phyloP scores from a whole-genome alignment of 2,797 vertebrate species.

The Crocidura indochinensis region DNA sequence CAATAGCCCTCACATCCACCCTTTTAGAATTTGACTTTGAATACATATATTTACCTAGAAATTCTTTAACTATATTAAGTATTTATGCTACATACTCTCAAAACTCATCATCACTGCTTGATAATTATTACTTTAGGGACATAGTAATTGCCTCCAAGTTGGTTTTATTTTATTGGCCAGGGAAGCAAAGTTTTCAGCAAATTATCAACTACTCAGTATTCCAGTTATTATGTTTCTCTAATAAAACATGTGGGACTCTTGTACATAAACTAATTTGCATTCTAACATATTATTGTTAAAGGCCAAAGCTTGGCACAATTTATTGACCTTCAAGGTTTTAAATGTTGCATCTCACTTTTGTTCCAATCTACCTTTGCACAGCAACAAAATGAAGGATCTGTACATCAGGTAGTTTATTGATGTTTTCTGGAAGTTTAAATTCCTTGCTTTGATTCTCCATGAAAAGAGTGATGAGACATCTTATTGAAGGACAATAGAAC shows the following conservation, averaged over 20 bases:
- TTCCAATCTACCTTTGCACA: slow-evolving; percentile 32
- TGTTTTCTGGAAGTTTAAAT: slow-evolving; percentile 75
- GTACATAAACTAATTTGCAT: slow-evolving; percentile 44
- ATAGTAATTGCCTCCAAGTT: slow-evolving; percentile 69
- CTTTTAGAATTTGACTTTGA: slow-evolving; percentile 63
- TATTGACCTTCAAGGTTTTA: slow-evolving; percentile 59
- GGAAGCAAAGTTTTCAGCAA: slow-evolving; percentile 48
- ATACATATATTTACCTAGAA: slow-evolving; percentile 70
- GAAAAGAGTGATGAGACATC: slow-evolving; percentile 69
- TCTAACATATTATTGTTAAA: slow-evolving; percentile 74
- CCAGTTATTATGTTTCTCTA: slow-evolving; percentile 33
- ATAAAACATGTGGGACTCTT: slow-evolving; percentile 60
- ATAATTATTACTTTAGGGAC: slow-evolving; percentile 63
- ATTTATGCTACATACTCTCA: slow-evolving; percentile 78
- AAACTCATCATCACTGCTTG: slow-evolving; percentile 75
- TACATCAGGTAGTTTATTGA: slow-evolving; percentile 67
- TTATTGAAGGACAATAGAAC: slow-evolving; percentile 82
- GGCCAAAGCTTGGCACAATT: slow-evolving; percentile 72
- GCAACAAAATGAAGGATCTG: slow-evolving; percentile 61
- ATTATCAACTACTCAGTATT: neutral
- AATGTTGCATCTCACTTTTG: slow-evolving; percentile 53
- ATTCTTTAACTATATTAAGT: slow-evolving; percentile 82
- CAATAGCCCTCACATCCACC: neutral
- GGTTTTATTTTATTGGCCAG: neutral
- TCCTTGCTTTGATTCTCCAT: slow-evolving; percentile 76